A percentile compares a stretch with the other conserved stretches of the same genome.
These are phyloP conservation scores for Oncorhynchus clarkii DNA, from an alignment of 2,113 vertebrate species.

Conservation along the genomic window DNA sequence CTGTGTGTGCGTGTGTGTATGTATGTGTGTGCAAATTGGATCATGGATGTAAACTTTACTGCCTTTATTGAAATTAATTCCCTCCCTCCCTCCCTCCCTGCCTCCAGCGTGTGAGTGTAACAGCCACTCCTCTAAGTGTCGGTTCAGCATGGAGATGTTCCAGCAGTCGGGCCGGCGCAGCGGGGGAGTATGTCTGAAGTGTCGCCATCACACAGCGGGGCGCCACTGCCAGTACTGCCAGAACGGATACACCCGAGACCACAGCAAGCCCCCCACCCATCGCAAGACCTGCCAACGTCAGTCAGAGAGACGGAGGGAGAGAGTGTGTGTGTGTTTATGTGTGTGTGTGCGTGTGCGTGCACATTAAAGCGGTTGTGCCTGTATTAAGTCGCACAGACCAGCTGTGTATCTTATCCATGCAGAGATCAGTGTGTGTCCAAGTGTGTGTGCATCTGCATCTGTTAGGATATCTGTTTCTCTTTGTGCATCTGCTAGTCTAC, in stretches of 20 bases:
- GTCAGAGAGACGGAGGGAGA: constrained; percentile 43
- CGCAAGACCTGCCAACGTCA: constrained; percentile 85
- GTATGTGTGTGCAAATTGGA: constrained; percentile 15
- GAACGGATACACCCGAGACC: constrained; percentile 82
- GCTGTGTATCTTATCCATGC: not conserved
- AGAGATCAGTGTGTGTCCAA: not conserved
- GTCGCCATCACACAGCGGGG: constrained; percentile 85
- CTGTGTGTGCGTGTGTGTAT: constrained; percentile 17
- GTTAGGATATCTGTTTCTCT: not conserved
- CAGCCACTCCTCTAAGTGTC: constrained; percentile 82
- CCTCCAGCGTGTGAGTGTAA: constrained; percentile 86
- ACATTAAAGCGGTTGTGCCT: constrained; percentile 13
- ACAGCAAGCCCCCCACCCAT: constrained; percentile 75
- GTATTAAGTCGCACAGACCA: not conserved
- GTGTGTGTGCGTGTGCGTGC: constrained; percentile 3
- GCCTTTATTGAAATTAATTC: not conserved
- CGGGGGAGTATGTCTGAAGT: constrained; percentile 85
- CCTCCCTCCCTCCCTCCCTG: not conserved
- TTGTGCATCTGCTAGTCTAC: not conserved
- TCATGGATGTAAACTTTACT: not conserved
- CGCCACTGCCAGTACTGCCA: constrained; percentile 90
- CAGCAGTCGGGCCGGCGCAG: constrained; percentile 83
- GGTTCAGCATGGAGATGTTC: constrained; percentile 87
- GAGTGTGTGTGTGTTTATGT: constrained; percentile 24
- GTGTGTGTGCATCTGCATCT: constrained; percentile 1